These are phyloP conservation scores for Cephus pygmeus DNA, from an alignment of 2,888 invertebrate genomes.

Conservation along the genomic window DNA sequence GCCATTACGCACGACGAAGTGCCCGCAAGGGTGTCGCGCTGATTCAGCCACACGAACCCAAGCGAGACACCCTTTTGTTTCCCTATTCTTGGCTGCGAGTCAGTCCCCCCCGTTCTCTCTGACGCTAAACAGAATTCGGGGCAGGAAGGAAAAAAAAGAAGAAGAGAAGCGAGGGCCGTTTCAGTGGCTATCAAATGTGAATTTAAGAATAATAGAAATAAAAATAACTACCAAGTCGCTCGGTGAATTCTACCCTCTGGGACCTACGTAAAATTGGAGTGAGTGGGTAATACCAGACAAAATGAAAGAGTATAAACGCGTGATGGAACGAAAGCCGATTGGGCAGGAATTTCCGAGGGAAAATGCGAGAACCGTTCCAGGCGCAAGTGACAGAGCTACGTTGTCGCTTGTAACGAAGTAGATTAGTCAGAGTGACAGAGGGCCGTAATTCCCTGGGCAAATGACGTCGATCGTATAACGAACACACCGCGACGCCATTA, in stretches of 20 bases:
- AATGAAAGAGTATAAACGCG: too few relatives aligned
- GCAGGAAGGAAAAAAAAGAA: too few relatives aligned
- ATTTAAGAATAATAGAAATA: too few relatives aligned
- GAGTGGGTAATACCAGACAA: too few relatives aligned
- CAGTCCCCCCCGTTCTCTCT: background rate
- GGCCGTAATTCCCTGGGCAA: slow-evolving; percentile 60
- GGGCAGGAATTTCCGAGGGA: background rate
- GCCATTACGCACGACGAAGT: slow-evolving; percentile 46
- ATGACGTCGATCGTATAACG: slow-evolving; percentile 60
- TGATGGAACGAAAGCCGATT: too few relatives aligned
- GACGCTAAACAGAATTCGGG: background rate
- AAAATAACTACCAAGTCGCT: too few relatives aligned
- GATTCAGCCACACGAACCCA: slow-evolving; percentile 56
- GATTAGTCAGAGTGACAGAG: slow-evolving; percentile 62
- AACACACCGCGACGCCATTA: slow-evolving; percentile 38
- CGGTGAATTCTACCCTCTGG: too few relatives aligned
- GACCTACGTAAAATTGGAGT: too few relatives aligned
- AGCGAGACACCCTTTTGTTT: slow-evolving; percentile 49
- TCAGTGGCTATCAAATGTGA: too few relatives aligned
- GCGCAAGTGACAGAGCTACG: slow-evolving; percentile 56
- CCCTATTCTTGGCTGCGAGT: background rate
- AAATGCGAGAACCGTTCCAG: slow-evolving; percentile 36
- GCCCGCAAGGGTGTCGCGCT: slow-evolving; percentile 52
- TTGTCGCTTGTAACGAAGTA: slow-evolving; percentile 61
- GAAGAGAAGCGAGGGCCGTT: too few relatives aligned